phyloP scores from a whole-genome alignment of 2,797 vertebrate species.

The Rhincodon typus region DNA sequence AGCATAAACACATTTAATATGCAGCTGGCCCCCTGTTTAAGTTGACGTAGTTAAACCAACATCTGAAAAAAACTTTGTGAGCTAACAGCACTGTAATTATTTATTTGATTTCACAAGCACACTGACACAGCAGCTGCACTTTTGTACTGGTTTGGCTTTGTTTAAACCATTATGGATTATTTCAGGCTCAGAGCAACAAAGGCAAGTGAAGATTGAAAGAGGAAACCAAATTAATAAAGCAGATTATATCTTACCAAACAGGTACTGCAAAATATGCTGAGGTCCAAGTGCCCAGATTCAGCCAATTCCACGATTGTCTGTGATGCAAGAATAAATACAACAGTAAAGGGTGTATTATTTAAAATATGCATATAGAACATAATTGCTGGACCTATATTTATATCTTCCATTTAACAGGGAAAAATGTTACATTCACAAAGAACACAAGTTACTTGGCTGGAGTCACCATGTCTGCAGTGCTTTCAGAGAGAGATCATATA shows the following conservation, averaged over 20 bases:
- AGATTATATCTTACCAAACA: constrained; percentile 76
- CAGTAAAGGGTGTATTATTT: not conserved
- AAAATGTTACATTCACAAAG: too few species aligned
- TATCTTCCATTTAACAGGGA: too few species aligned
- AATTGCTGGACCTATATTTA: too few species aligned
- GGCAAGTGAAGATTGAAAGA: not conserved
- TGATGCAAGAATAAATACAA: constrained; percentile 30
- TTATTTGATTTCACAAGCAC: not conserved
- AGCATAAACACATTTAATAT: not conserved
- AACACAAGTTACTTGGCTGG: too few species aligned
- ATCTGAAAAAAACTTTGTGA: not conserved
- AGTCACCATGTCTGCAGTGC: too few species aligned
- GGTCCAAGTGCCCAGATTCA: constrained; percentile 91
- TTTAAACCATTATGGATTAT: not conserved
- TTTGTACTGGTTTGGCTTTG: not conserved
- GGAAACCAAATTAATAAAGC: not conserved
- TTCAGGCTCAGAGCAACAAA: not conserved
- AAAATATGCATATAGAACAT: too few species aligned
- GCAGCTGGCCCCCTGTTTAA: not conserved
- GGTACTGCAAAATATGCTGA: constrained; percentile 99
- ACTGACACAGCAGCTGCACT: not conserved
- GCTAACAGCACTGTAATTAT: not conserved
- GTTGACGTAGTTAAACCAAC: not conserved
- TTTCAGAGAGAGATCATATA: too few species aligned
- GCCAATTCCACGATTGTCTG: constrained; percentile 98